Base-by-base conservation (phyloP, 1,140 invertebrate species). In the Phortica variegata region DNA sequence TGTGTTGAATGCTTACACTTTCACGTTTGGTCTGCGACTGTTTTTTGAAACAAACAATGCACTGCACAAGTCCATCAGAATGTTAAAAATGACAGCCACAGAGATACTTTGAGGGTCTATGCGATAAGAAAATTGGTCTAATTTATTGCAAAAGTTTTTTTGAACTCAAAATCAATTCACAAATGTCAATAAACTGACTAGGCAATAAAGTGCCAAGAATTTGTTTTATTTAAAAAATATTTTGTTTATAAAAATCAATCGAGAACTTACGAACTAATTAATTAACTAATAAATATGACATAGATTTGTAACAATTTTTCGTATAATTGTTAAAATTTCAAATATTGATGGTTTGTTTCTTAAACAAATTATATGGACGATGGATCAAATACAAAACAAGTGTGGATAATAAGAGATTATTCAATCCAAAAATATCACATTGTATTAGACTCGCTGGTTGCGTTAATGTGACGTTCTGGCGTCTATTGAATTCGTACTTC, bases 351-450 rank as follows among this genome's bases (percentile, higher is more conserved):
- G 12, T 36, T 36, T 36, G 56, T 61, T 57, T 54, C 47, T 49
- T 31, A 63, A 68, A 68, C 63, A 68, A 68, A 69, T 69, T 48
- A 40, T 54, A 57, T 69, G 63, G 65, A 65, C 47, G 37, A 26
- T n/a, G n/a, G n/a, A n/a, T n/a, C n/a, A n/a, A n/a, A n/a, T n/a
- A n/a, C 49, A 61, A 43, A 43, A 39, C 43, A 40, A 48, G 54
- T 47, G 56, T 51, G 38, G 43, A 47, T 56, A n/a, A n/a, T n/a
- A n/a, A n/a, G n/a, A n/a, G n/a, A 37, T 60, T 48, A 57, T 59
- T 62, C 56, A 63, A 58, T 63, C 68, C 65, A 63, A 68, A 68
- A 68, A 68, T 68, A 68, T 68, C 63, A 68, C 63, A 68, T 58
- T 68, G 58, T 54, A 45, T 69, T 58, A 52, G 39, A 16, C 10